Base-by-base conservation (phyloP, 1,140 invertebrate genomes). In the Pseudomyrmex pallidus region DNA sequence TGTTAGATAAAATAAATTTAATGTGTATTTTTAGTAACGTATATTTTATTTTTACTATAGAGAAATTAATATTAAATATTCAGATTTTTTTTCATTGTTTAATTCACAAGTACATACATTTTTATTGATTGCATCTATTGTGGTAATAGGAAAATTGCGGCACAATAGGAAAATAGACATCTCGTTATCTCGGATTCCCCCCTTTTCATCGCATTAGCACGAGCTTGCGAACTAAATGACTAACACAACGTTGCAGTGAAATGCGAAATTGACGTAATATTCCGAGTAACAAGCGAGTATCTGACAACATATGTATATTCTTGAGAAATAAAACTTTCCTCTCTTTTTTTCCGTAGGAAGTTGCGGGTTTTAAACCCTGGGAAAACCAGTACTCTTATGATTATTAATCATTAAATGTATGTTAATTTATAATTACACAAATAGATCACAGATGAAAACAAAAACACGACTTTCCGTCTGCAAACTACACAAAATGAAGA, bases 131-230 rank as follows among this genome's bases (percentile, higher is more conserved):
- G 76, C 66, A 59, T 61, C n/a, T 35, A 80, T 80, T 80, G 66
- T 1, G 46, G 20, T 12, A 80, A 80, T 80, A 35, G 54, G 3
- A 80, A 80, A 15, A 80, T 80, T 70, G 20, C 22, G 12, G 12
- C 35, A 15, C n/a, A 80, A 80, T 61, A 80, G 76, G 66, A 80
- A 72, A 80, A 70, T 66, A 8, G 54, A 77, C 15, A 56, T 61
- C 76, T 61, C 15, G 12, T 80, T 80, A 72, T 59, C 20, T 80
- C 13, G 44, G 20, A 72, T 59, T 59, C 76, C 48, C 56, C 56
- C 25, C 44, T 15, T 61, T 59, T 72, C 52, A 78, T 78, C 54
- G 35, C 64, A 78, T 80, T 70, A 70, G 76, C 76, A 70, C 44
- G 56, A 61, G 76, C 35, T 61, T 22, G 5, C 20, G 2, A 70